Evolutionary conservation across 2,797 vertebrate genomes (phyloP), one percentile per base, ranked within the genome.

Genomic region (Protosalanx chinensis): DNA sequence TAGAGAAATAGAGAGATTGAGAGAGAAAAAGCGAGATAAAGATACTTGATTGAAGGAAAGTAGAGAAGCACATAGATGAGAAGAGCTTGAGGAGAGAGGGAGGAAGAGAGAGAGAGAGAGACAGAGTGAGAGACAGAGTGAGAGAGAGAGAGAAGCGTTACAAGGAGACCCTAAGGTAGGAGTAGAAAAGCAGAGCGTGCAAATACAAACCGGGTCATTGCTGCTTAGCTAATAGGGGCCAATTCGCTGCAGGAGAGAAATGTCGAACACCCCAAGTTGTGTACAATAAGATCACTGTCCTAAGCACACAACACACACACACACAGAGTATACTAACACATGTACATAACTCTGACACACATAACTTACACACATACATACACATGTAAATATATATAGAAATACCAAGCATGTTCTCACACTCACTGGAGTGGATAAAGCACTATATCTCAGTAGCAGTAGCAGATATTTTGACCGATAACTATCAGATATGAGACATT

Each of bases 211-310:
- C 96, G 93, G 96, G 95, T 97, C 96, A 97, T 94, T 96, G 97
- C 95, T 96, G 97, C 96, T 98, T 98, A 99, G 96, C 97, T 98
- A 99, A 96, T 96, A 96, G 96, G 96, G 97, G 95, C 95, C 97
- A 97, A 98, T 96, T 93, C 96, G 97, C 97, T 99, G 97, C 95
- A 96, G 96, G 97, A 98, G 97, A 98, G 97, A 99, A 99, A 99
- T 81, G 96, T 97, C 97, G 95, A 98, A 99, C 95, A 98, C 96
- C 97, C 97, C 96, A 98, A 98, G 97, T 98, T 98, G 97, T 96
- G 96, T 98, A 98, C 97, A 96, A 97, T 96, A 97, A 97, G 96
- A 97, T 95, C 93, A 95, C 96, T 95, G 91, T 93, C 92, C 95
- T 86, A 89, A 88, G 96, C 94, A 96, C 82, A 87, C 90, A 95